Conservation (phyloP, 2,113 vertebrate species). For the Calidris pugnax region DNA sequence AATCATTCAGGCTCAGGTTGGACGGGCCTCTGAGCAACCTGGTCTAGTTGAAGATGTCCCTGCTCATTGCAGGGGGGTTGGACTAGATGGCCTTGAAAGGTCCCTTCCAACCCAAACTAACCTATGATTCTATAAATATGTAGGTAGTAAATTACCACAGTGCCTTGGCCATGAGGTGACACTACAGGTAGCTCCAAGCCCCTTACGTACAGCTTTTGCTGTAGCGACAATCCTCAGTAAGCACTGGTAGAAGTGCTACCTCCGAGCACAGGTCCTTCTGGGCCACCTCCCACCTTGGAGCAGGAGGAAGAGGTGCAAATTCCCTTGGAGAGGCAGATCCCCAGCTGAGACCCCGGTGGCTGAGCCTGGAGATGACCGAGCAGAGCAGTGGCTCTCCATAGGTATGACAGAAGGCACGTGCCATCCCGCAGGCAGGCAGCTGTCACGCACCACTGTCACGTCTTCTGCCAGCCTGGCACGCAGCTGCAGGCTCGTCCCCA, state of each 20-base stretch:
- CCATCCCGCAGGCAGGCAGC: background rate
- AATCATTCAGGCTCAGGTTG: background rate
- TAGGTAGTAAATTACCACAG: background rate
- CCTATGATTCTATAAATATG: background rate
- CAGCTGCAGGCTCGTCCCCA: slow-evolving; percentile 19
- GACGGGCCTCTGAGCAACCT: background rate
- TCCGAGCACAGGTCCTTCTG: background rate
- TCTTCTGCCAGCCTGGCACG: background rate
- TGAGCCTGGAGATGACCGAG: background rate
- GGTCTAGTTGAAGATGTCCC: background rate
- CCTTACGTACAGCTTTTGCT: background rate
- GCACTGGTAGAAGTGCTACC: background rate
- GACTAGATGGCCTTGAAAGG: background rate
- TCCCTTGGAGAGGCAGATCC: background rate
- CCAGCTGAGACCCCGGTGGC: rapidly evolving
- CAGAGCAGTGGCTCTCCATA: rapidly evolving
- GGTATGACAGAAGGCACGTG: background rate
- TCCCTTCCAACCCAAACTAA: background rate
- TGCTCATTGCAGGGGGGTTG: background rate
- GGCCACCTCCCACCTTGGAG: background rate
- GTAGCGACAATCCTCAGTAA: background rate
- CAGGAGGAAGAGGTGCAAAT: background rate
- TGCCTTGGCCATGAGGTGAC: background rate
- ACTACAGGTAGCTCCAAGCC: background rate
- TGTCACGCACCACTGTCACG: background rate